phyloP scores from a whole-genome alignment of 2,888 invertebrate species.

The Agriotes lineatus region DNA sequence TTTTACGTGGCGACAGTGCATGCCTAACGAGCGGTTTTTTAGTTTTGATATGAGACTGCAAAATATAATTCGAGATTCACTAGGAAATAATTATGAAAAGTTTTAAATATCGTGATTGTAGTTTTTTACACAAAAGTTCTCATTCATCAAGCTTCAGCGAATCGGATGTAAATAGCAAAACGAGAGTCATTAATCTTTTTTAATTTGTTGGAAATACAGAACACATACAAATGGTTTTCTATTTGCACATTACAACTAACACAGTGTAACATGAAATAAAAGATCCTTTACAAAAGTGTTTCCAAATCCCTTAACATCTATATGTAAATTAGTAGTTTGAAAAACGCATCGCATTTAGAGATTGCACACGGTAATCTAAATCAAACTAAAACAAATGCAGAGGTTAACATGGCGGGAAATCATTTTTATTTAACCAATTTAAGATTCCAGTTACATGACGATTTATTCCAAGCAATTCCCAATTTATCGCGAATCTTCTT shows the following conservation, averaged over 20 bases:
- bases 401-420: conserved; percentile 1
- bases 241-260: not conserved
- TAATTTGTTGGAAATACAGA: not conserved
- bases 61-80: too few species aligned
- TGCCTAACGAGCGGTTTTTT: not conserved
- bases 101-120: too few species aligned
- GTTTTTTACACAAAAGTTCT: not conserved
- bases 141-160: not conserved
- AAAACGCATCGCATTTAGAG: too few species aligned
- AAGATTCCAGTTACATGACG: conserved; percentile 50
- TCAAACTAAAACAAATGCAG: not conserved
- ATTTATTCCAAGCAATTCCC: conserved; percentile 58
- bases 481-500: conserved; percentile 59
- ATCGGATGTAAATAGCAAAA: not conserved
- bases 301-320: too few species aligned
- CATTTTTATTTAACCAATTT: conserved; percentile 22
- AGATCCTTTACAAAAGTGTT: too few species aligned
- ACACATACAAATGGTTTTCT: not conserved
- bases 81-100: too few species aligned
- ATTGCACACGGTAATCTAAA: not conserved
- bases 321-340: too few species aligned
- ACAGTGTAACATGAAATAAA: too few species aligned
- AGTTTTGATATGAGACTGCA: too few species aligned
- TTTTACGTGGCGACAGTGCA: not conserved
- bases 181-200: not conserved